Evolutionary conservation across 2,113 vertebrate genomes (phyloP).

Genomic region (Melanocharis versteri): DNA sequence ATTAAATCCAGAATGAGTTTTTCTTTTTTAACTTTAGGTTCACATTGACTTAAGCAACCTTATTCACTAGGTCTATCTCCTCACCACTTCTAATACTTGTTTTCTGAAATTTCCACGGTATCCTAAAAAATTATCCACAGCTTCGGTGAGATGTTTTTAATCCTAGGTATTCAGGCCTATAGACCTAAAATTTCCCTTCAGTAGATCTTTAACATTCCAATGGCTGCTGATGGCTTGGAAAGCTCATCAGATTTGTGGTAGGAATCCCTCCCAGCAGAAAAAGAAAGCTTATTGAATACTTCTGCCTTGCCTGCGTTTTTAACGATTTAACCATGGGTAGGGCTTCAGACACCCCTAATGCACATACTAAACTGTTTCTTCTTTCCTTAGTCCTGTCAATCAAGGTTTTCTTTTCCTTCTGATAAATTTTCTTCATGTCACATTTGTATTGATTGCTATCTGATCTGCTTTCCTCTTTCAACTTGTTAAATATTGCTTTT

Average conservation of each 20-base stretch:
- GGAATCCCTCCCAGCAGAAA: neutral
- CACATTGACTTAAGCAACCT: neutral
- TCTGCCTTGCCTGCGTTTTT: neutral
- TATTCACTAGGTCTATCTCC: neutral
- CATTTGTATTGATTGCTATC: constrained; percentile 23
- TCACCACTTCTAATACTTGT: neutral
- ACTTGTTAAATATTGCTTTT: constrained; percentile 15
- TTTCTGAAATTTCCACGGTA: neutral
- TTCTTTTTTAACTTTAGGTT: neutral
- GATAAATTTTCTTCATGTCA: constrained; percentile 4
- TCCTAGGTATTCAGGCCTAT: neutral
- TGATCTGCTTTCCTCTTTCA: neutral
- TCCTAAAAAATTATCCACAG: neutral
- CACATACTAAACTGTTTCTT: neutral
- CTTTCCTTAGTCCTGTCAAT: neutral
- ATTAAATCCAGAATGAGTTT: neutral
- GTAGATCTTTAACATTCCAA: neutral
- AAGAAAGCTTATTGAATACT: neutral
- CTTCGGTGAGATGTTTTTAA: neutral
- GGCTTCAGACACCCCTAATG: neutral
- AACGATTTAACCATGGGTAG: neutral
- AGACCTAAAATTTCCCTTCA: neutral
- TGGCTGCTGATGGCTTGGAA: neutral
- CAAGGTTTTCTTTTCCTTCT: neutral
- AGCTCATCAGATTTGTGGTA: neutral